phyloP scores from a whole-genome alignment of 2,888 invertebrate genomes.

The Acanthosepion esculentum region DNA sequence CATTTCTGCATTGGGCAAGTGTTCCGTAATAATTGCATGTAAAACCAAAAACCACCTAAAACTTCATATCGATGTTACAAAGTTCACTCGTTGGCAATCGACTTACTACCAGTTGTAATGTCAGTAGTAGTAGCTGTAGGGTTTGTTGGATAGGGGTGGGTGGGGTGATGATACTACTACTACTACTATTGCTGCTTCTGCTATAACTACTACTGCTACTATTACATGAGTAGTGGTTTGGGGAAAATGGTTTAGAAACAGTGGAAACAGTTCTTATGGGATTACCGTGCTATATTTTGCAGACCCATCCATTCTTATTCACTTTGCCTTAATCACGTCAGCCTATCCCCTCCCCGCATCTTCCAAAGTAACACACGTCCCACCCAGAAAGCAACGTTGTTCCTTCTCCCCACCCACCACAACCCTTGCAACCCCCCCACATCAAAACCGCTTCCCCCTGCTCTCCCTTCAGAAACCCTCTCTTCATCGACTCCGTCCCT shows the following conservation, averaged over 20 bases:
- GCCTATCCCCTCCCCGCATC: neutral
- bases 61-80: conserved; percentile 1
- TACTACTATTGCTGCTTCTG: neutral
- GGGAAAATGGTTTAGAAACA: neutral
- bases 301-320: neutral
- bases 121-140: neutral
- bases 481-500: neutral
- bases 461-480: neutral
- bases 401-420: neutral
- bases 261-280: neutral
- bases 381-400: neutral
- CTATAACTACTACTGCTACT: neutral
- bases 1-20: neutral
- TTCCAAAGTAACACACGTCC: neutral
- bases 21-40: neutral
- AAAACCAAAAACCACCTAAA: neutral
- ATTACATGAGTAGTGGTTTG: neutral
- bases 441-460: neutral
- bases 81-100: neutral
- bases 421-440: neutral
- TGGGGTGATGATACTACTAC: neutral
- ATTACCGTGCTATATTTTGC: neutral
- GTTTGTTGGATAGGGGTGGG: neutral
- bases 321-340: neutral
- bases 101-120: neutral